These are phyloP conservation scores for Poecile montanus DNA, from an alignment of 2,797 vertebrate species.

Conservation along the genomic window DNA sequence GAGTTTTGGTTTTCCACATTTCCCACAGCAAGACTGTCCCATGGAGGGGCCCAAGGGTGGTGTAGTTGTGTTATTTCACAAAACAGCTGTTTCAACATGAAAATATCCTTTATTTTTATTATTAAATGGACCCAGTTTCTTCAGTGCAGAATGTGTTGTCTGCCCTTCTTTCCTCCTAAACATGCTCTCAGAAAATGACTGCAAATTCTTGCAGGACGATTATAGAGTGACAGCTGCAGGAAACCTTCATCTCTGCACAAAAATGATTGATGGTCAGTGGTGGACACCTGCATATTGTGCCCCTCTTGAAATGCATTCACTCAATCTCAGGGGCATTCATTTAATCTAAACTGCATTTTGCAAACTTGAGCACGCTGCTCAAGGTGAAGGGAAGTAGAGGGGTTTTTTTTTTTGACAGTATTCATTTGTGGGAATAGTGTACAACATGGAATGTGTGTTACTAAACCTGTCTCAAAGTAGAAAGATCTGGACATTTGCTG, in stretches of 20 bases:
- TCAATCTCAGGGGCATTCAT: constrained; percentile 22
- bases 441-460: background rate
- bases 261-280: constrained; percentile 26
- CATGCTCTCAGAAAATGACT: background rate
- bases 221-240: background rate
- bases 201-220: background rate
- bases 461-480: background rate
- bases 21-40: background rate
- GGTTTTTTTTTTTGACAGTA: background rate
- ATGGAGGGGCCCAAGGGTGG: rapidly evolving
- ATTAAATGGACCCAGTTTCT: background rate
- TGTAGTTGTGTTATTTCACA: background rate
- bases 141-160: background rate
- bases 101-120: background rate
- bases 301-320: background rate
- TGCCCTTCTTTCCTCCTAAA: background rate
- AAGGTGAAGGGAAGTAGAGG: background rate
- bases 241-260: constrained; percentile 18
- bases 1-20: rapidly evolving
- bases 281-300: constrained; percentile 5
- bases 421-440: background rate
- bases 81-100: background rate
- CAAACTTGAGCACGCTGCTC: background rate
- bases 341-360: constrained; percentile 34
- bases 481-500: background rate